Evolutionary conservation across 1,140 invertebrate genomes (phyloP), one percentile per base, ranked within the genome.

Genomic region (Drosophila biarmipes): DNA sequence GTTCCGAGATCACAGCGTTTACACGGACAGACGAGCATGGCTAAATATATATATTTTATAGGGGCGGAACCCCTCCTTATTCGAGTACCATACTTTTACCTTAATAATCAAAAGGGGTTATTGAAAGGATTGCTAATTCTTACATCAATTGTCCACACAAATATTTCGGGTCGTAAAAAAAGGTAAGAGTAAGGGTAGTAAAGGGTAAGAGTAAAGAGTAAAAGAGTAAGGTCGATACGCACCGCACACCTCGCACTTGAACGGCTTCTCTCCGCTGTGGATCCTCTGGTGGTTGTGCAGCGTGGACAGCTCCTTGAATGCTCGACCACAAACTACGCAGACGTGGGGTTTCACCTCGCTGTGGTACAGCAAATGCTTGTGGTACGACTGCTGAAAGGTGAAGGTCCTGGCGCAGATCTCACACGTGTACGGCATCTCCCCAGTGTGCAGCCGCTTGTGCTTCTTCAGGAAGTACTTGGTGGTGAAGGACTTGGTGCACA

Each of bases 401-500:
- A 98, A 98, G 0, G 96, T 96, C 92, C 97, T 97, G 52, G 95
- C 95, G 91, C 97, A 98, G 85, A 96, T 95, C 34, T 94, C 94
- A 90, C 97, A 98, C 8, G 94, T 95, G 86, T 97, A 97, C 0
- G 97, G 97, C 93, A 96, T 97, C 93, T 97, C 96, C 53, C 97
- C 97, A 90, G 95, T 95, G 86, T 98, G 97, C 57, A 98, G 92
- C 77, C 96, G 93, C 92, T 97, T 97, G 87, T 98, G 97, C 92
- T 98, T 98, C 92, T 97, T 97, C 38, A 97, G 92, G 90, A 97
- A 98, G 92, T 98, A 97, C 91, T 97, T 97, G 7, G 96, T 97
- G 2, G 96, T 97, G 87, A 97, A 97, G 91, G 94, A 94, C 93
- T 97, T 97, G 40, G 94, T 93, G 91, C 97, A 97, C 19, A 96